Evolutionary conservation across 2,113 vertebrate species (phyloP).

Genomic region (Deroptyus accipitrinus): DNA sequence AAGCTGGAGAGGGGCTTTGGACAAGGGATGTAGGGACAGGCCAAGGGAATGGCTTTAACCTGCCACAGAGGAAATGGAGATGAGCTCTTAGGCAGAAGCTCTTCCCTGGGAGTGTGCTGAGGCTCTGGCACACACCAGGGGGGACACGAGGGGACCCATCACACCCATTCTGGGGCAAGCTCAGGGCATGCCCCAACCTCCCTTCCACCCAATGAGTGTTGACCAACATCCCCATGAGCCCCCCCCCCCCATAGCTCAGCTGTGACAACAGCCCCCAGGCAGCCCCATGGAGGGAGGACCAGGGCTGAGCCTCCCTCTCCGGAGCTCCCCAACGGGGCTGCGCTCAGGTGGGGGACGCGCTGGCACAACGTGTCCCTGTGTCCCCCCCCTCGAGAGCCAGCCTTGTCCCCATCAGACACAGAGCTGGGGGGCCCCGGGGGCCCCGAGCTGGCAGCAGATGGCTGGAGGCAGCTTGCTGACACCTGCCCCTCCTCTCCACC

Average conservation of each 20-base stretch:
- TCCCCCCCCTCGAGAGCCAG: background rate
- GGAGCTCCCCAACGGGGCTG: background rate
- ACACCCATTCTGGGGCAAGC: background rate
- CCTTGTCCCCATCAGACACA: background rate
- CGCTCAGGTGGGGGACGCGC: conserved; percentile 38
- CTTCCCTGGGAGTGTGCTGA: background rate
- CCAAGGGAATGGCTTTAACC: no score
- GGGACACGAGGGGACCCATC: background rate
- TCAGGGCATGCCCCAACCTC: accelerated
- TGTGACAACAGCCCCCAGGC: background rate
- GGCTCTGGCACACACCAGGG: background rate
- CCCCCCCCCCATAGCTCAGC: background rate
- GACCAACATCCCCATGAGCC: background rate
- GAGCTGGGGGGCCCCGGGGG: background rate
- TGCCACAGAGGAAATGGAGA: no score
- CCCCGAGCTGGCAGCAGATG: conserved; percentile 60
- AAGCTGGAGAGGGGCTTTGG: no score
- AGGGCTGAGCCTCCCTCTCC: background rate
- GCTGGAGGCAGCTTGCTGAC: conserved; percentile 36
- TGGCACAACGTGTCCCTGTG: background rate
- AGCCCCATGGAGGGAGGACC: background rate
- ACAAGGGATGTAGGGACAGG: no score
- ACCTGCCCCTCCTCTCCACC: conserved; percentile 39
- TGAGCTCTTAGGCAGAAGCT: no score
- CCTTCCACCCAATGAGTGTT: background rate